A percentile compares a stretch with the other conserved stretches of the same genome.
These are phyloP conservation scores for Pseudopipra pipra DNA, from an alignment of 2,113 vertebrate species.

Conservation along the genomic window DNA sequence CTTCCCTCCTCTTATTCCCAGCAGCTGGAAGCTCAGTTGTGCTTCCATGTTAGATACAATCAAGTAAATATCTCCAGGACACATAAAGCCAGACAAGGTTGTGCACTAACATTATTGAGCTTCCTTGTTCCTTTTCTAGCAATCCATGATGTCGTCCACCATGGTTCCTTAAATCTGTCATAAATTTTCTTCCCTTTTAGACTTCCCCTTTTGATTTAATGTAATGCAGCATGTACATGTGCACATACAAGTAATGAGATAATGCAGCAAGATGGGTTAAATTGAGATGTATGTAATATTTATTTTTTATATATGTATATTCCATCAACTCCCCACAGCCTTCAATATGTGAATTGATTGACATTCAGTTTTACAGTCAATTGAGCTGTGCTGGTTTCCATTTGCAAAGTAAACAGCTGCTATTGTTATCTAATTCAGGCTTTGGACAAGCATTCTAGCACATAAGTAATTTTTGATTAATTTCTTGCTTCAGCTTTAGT, in stretches of 20 bases:
- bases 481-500: conserved; percentile 19
- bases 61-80: not conserved
- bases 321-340: not conserved
- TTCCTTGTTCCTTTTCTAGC: not conserved
- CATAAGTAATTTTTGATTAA: not conserved
- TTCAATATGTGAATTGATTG: not conserved
- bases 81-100: not conserved
- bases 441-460: not conserved
- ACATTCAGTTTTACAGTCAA: not conserved
- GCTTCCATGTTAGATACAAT: not conserved
- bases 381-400: not conserved
- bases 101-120: not conserved
- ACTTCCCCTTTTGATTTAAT: not conserved
- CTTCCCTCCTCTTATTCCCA: not conserved
- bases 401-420: conserved; percentile 30
- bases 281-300: not conserved
- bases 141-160: not conserved
- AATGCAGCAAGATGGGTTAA: not conserved
- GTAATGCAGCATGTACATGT: not conserved
- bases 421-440: conserved; percentile 28
- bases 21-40: not conserved
- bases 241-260: not conserved
- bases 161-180: not conserved
- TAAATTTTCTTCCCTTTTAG: not conserved
- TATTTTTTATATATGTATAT: not conserved